Evolutionary conservation across 2,888 invertebrate species (phyloP).

Genomic region (Drosophila falleni): DNA sequence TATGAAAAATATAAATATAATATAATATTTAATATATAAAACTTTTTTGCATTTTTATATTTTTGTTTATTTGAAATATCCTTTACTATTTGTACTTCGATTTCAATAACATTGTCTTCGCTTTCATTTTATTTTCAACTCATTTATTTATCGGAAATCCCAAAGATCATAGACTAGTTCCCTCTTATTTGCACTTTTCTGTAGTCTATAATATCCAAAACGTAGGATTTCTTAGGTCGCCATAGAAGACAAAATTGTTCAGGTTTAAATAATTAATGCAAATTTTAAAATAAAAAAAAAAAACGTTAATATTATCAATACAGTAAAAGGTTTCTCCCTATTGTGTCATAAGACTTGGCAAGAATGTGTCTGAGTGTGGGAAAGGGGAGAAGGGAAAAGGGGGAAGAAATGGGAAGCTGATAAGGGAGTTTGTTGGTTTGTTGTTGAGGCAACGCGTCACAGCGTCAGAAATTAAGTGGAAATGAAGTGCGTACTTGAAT

Average conservation of each 20-base stretch:
- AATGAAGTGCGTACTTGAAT: constrained; percentile 77
- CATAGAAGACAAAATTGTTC: constrained; percentile 9
- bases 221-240: background rate
- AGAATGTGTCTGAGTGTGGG: constrained; percentile 6
- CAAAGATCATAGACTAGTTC: no score
- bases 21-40: no score
- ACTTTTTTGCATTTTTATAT: no score
- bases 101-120: no score
- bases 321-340: no score
- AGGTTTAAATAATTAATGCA: constrained; percentile 36
- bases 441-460: constrained; percentile 63
- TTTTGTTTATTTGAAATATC: no score
- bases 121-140: no score
- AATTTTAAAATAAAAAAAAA: constrained; percentile 13
- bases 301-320: constrained; percentile 16
- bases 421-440: constrained; percentile 30
- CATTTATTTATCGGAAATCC: no score
- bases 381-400: no score
- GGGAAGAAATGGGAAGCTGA: background rate
- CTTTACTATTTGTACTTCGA: no score
- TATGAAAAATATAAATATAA: no score
- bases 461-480: constrained; percentile 77
- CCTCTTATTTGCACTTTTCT: background rate
- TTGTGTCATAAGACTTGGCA: constrained; percentile 3
- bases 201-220: background rate